These are phyloP conservation scores for Timandra comae DNA, from an alignment of 2,888 invertebrate species.

Conservation along the genomic window DNA sequence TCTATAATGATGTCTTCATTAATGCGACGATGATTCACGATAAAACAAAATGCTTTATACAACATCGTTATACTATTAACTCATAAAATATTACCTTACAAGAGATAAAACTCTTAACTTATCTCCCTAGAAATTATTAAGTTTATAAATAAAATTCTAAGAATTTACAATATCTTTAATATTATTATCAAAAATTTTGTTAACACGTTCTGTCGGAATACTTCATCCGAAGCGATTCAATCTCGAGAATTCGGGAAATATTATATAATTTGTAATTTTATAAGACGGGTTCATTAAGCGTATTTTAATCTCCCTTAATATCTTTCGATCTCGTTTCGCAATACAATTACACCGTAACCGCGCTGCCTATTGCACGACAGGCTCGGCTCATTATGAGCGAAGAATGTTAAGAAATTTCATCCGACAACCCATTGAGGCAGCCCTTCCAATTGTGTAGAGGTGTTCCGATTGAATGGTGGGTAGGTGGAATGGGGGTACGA, in stretches of 20 bases:
- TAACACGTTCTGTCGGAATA: constrained; percentile 10
- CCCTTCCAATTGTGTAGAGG: constrained; percentile 74
- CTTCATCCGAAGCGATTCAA: constrained; percentile 16
- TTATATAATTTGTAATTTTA: constrained; percentile 40
- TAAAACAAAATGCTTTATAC: constrained; percentile 26
- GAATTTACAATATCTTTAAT: constrained; percentile 8
- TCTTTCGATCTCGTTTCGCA: constrained; percentile 66
- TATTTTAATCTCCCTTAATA: constrained; percentile 67
- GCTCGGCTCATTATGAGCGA: constrained; percentile 67
- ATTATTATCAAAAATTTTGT: constrained; percentile 17
- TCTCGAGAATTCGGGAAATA: constrained; percentile 40
- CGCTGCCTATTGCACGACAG: constrained; percentile 70
- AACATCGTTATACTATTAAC: no score
- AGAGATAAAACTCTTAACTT: constrained; percentile 1
- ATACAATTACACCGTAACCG: constrained; percentile 71
- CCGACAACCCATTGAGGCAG: constrained; percentile 72
- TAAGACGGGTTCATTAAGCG: constrained; percentile 57
- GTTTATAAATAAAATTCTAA: constrained; percentile 6
- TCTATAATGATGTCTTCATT: constrained; percentile 69
- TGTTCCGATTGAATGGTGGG: constrained; percentile 73
- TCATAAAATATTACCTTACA: neutral
- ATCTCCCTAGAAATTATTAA: constrained; percentile 8
- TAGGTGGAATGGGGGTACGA: constrained; percentile 63
- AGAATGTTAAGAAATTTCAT: constrained; percentile 76
- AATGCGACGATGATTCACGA: constrained; percentile 48